Evolutionary conservation across 2,888 invertebrate species (phyloP).

Genomic region (Noctuana brunneofusca): DNA sequence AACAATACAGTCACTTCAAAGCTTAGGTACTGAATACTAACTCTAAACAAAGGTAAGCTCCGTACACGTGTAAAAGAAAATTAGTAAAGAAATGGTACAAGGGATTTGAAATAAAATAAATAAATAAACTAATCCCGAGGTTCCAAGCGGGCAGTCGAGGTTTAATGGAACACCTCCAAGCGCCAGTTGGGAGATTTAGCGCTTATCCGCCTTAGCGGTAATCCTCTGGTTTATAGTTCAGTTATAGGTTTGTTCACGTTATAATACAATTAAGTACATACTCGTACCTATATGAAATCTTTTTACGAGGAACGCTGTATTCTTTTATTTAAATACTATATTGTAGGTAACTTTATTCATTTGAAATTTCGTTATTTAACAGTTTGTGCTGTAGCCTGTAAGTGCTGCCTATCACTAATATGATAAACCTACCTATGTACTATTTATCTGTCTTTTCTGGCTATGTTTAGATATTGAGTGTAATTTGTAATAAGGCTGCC

Average conservation of each 20-base stretch:
- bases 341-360: too few relatives aligned
- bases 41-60: background rate
- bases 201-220: conserved; percentile 6
- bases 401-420: too few relatives aligned
- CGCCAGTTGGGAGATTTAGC: conserved; percentile 4
- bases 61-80: background rate
- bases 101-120: conserved; percentile 15
- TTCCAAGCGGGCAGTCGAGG: conserved; percentile 10
- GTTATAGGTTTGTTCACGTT: conserved; percentile 2
- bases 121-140: conserved; percentile 12
- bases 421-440: too few relatives aligned
- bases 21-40: too few relatives aligned
- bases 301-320: background rate
- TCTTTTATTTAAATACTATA: too few relatives aligned
- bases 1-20: background rate
- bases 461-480: background rate
- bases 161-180: conserved; percentile 6
- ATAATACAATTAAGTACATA: background rate
- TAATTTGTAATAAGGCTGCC: too few relatives aligned
- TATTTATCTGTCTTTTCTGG: background rate
- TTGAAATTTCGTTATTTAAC: too few relatives aligned
- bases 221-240: conserved; percentile 10
- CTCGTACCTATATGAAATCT: background rate
- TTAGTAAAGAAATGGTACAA: background rate
- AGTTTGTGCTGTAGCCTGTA: too few relatives aligned